Base-by-base conservation (phyloP, 1,140 invertebrate species). In the Drosophila erecta region DNA sequence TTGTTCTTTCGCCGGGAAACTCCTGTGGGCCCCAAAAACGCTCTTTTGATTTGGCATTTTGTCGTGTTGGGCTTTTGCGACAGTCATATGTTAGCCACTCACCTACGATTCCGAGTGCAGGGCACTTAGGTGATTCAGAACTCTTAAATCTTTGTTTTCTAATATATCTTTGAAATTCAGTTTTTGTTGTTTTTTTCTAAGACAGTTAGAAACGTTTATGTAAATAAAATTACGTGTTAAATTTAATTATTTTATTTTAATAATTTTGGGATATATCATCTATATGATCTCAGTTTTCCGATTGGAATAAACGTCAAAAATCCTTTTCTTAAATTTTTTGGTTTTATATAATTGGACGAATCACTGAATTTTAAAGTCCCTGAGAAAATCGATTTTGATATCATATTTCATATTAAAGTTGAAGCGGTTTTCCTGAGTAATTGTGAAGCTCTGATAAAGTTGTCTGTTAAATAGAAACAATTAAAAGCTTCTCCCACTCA, bases 31-130 rank as follows among this genome's bases (percentile, higher is more conserved):
- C 61, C 61, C 35, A 22, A 20, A 35, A 38, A 37, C 72, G 30
- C 81, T 73, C 67, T 84, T 85, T 77, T 85, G 67, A 86, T 86
- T 85, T 86, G 61, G 35, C 51, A 17, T 49, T 53, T 69, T 49
- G 41, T 62, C 12, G 64, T 75, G 46, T 61, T 75, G 14, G n/a
- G 44, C 51, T 30, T 76, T 73, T 67, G 44, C 47, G 37, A 17
- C 69, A 59, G 56, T 81, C 72, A 81, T 76, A 76, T 80, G 77
- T 76, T 74, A 35, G 33, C 15, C 30, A 55, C 44, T 47, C 59
- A 61, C 55, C 37, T 62, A 59, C 53, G 47, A 17, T 20, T 10
- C n/a, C 12, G n/a, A 30, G 4, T 1, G 14, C 1, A 8, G 17
- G 33, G 38, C 0, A 41, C 22, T 15, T 44, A 12, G 3, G 57